Conservation (phyloP, 2,888 invertebrate genomes). For the Agonum fuliginosum region DNA sequence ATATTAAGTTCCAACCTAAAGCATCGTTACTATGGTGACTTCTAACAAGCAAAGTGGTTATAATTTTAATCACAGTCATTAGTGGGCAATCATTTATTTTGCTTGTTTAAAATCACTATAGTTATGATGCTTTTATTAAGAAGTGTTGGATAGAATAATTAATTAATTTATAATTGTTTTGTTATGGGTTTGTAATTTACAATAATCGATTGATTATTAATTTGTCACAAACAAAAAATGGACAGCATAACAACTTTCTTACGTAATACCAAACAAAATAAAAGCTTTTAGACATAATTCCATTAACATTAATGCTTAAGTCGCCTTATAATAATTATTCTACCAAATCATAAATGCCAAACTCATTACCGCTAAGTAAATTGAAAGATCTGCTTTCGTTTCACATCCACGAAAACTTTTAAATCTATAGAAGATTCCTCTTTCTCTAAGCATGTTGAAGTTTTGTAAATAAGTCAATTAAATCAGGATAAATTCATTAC, state of each 20-base stretch:
- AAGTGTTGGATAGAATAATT: neutral
- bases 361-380: neutral
- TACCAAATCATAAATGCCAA: conserved; percentile 3
- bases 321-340: neutral
- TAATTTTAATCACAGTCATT: too few relatives aligned
- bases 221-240: neutral
- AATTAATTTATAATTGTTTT: neutral
- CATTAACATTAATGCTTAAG: neutral
- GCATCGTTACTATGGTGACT: too few relatives aligned
- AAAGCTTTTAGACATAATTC: neutral
- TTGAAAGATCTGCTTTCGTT: conserved; percentile 19
- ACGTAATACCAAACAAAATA: neutral
- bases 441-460: conserved; percentile 9
- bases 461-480: conserved; percentile 11
- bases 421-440: neutral
- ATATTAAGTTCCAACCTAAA: too few relatives aligned
- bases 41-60: too few relatives aligned
- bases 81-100: too few relatives aligned
- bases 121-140: too few relatives aligned
- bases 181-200: neutral
- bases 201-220: neutral
- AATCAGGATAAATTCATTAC: conserved; percentile 25
- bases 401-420: neutral
- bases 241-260: too few relatives aligned
- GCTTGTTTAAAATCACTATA: too few relatives aligned